Percentiles rank a stretch among this genome's conserved stretches.
These are phyloP conservation scores for Caenorhabditis briggsae DNA, from an alignment of 1,140 invertebrate species.

Conservation along the genomic window DNA sequence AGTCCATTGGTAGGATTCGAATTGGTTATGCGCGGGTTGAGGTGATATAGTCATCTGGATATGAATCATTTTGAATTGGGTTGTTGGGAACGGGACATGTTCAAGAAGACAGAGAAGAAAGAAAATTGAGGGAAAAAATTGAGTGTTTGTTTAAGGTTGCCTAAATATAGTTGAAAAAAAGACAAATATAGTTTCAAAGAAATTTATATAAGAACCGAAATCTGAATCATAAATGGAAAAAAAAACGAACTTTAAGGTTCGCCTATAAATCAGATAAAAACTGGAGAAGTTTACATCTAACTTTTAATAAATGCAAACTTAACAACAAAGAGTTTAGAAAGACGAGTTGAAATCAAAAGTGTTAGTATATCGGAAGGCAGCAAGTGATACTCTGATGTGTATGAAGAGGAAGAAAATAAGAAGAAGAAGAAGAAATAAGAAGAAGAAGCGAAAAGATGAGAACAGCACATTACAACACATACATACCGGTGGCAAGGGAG, in stretches of 20 bases:
- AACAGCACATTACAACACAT: slow-evolving; percentile 34
- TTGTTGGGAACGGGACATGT: background rate
- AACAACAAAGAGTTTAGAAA: too few relatives aligned
- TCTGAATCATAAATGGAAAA: too few relatives aligned
- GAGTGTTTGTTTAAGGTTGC: too few relatives aligned
- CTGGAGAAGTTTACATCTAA: too few relatives aligned
- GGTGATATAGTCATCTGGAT: slow-evolving; percentile 41
- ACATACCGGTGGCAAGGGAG: background rate
- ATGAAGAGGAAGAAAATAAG: background rate
- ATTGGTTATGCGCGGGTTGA: slow-evolving; percentile 28
- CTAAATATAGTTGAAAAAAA: too few relatives aligned
- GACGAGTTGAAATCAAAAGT: background rate
- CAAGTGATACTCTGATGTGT: slow-evolving; percentile 49
- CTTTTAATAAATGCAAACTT: too few relatives aligned
- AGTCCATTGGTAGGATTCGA: slow-evolving; percentile 44
- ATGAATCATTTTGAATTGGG: background rate
- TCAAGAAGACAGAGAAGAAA: background rate
- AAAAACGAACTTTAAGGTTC: too few relatives aligned
- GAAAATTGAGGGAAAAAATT: background rate
- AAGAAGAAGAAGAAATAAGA: background rate
- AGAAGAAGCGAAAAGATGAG: slow-evolving; percentile 10
- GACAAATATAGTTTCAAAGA: too few relatives aligned
- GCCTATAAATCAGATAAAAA: too few relatives aligned
- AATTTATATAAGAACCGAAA: too few relatives aligned
- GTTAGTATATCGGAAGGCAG: background rate